Base-by-base conservation (phyloP, 2,113 vertebrate genomes). In the Speoplatyrhinus poulsoni region DNA sequence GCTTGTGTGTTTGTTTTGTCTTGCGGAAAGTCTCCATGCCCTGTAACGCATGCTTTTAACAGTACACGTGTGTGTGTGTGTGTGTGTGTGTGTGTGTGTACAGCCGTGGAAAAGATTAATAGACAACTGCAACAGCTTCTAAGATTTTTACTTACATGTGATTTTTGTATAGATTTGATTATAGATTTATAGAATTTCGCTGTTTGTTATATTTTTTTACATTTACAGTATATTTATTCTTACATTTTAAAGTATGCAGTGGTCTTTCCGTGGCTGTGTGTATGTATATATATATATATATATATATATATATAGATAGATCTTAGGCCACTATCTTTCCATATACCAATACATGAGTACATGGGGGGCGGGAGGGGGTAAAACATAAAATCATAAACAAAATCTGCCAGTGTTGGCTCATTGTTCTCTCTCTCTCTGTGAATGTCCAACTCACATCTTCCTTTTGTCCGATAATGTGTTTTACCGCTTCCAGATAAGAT, bases 401-500 rank as follows among this genome's bases (percentile, higher is more conserved):
- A 41, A 58, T 59, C 63, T 73, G 62, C 9, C 63, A 62, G 41
- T 12, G 46, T 17, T 12, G 65, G 41, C 62, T 6, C 19, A 1
- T 50, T 61, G 0, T 54, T 67, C 36, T 36, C 19, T 65, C 9
- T 17, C 6, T 62, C 12, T 52, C 12, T 52, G 49, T 15, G 62
- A 60, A 68, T 60, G 41, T 11, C 46, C 46, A 11, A 13, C 65
- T 70, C 60, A 12, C 46, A 46, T 66, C 12, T 60, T 70, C 46
- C 62, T 26, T 36, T 73, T 70, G 71, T 75, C 60, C 61, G 17
- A 26, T 57, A 33, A 50, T 68, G 65, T 52, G 47, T 69, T 77
- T 68, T 3, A 73, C 82, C 67, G 59, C 63, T 36, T 58, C 2
- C 8, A 19, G 79, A 85, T 76, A 72, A 55, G 57, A 76, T 82